Percentiles rank a stretch among this genome's conserved stretches.
Conservation (phyloP, 2,797 vertebrate genomes). For the Cirrhinus molitorella region DNA sequence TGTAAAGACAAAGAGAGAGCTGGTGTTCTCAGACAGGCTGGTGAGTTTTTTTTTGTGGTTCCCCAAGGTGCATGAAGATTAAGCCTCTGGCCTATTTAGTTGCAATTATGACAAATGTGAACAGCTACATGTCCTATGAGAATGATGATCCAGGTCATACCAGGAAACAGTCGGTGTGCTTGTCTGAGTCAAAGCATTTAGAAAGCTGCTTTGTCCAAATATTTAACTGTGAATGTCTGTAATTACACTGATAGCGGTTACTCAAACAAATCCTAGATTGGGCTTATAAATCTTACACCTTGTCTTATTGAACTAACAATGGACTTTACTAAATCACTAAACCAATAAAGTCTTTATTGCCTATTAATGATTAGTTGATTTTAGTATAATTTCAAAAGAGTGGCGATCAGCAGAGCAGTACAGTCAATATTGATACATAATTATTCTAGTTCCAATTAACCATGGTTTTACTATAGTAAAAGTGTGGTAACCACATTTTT, state of each 20-base stretch:
- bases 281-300: neutral
- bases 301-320: neutral
- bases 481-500: neutral
- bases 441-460: neutral
- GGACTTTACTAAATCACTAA: neutral
- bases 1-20: constrained; percentile 65
- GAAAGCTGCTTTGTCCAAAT: constrained; percentile 26
- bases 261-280: constrained; percentile 28
- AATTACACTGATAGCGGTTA: constrained; percentile 21
- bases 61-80: constrained; percentile 2
- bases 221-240: constrained; percentile 28
- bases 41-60: constrained; percentile 66
- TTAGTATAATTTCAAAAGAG: neutral
- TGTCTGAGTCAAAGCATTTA: constrained; percentile 23
- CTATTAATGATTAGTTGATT: neutral
- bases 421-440: neutral
- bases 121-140: neutral
- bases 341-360: constrained; percentile 1
- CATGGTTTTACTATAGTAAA: neutral
- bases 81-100: constrained; percentile 6
- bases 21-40: constrained; percentile 58
- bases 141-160: constrained; percentile 1
- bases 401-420: neutral
- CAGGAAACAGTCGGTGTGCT: constrained; percentile 1
- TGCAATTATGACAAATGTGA: neutral